These are phyloP conservation scores for Cephalopholis sonnerati DNA, from an alignment of 2,113 vertebrate genomes.

Conservation along the genomic window DNA sequence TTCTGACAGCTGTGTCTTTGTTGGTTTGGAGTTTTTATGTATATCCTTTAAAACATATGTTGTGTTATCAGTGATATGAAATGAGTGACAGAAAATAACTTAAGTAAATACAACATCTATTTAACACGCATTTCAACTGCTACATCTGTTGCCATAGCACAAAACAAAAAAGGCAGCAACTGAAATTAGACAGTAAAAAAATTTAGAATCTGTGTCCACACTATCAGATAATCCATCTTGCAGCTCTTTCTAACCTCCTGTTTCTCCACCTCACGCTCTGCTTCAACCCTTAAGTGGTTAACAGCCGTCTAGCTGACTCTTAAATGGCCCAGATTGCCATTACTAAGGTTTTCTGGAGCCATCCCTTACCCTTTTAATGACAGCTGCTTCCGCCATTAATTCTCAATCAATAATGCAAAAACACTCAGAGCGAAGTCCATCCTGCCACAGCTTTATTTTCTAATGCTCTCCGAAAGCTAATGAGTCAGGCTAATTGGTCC, in stretches of 20 bases:
- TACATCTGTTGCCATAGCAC: neutral
- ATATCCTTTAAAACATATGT: neutral
- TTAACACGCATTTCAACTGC: neutral
- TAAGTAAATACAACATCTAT: neutral
- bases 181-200: neutral
- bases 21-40: neutral
- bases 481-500: slow-evolving; percentile 80
- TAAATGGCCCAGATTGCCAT: slow-evolving; percentile 77
- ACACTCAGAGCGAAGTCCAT: slow-evolving; percentile 73
- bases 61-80: neutral
- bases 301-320: slow-evolving; percentile 70
- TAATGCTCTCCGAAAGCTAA: slow-evolving; percentile 77
- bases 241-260: slow-evolving; percentile 22
- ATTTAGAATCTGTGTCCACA: neutral
- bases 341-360: slow-evolving; percentile 76
- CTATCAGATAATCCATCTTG: neutral
- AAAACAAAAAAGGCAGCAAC: too few relatives aligned
- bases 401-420: slow-evolving; percentile 82
- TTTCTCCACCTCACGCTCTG: slow-evolving; percentile 27
- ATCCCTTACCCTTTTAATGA: slow-evolving; percentile 77
- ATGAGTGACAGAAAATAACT: neutral
- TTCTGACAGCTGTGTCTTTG: neutral
- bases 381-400: slow-evolving; percentile 83
- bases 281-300: slow-evolving; percentile 73
- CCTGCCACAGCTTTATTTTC: slow-evolving; percentile 77